Evolutionary conservation across 37 sponge, comb jelly and placozoan species (phyloP), one percentile per base, ranked within the genome.

Genomic region (Corticium candelabrum): DNA sequence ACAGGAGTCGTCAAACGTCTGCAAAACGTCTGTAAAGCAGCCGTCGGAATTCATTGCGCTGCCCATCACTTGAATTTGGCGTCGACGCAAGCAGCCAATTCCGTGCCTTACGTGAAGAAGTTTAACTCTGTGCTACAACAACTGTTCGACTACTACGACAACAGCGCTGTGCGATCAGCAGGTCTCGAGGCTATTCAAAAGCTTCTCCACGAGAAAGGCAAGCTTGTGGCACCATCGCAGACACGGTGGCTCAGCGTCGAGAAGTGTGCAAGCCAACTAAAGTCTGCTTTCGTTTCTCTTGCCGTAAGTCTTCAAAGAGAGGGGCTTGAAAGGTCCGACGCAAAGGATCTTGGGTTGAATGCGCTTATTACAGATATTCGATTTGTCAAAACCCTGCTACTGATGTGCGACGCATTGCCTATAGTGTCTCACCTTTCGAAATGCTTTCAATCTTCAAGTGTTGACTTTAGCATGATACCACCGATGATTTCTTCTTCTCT

Each of bases 1-100:
- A 84, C 69, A 71, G 74, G 85, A 3, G 85, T 84, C 2, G 85
- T 84, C 1, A 35, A 77, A 73, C 75, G 79, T 70, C 79, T 84
- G 37, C 77, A 84, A 72, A n/a, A 69, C 29, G 41, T 67, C 4
- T n/a, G 34, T 3, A 41, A 57, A 4, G 36, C 84, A 41, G 84
- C 84, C 40, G 76, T 77, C 67, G 41, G 73, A 15, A 70, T 70
- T 15, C 73, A 70, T 15, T 70, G 73, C 31, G 73, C 31, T 4
- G 73, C 73, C 7, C 73, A 70, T 34, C 7, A 32, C 5, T 4
- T 29, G 73, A 15, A 4, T 70, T 15, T 70, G 7, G 73, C 73
- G 7, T 4, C 73, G 73, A 29, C 73, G 31, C 29, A 70, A 4
- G 73, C 73, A 4, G 31, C 31, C 73, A 70, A 15, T 34, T 15